phyloP scores from a whole-genome alignment of 2,797 vertebrate genomes.

The Pteropus rufus region DNA sequence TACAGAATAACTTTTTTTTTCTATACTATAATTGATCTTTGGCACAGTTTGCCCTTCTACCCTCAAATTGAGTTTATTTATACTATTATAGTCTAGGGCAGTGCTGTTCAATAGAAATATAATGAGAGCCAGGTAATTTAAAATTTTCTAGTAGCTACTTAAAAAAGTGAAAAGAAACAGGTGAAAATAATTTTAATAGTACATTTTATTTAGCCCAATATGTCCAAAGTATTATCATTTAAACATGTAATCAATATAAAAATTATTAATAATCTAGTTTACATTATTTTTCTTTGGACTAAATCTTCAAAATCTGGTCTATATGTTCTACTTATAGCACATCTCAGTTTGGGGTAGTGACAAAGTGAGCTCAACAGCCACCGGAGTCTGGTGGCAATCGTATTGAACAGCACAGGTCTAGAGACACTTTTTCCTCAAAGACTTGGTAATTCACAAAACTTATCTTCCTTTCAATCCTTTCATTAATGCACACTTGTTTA shows the following conservation, averaged over 20 bases:
- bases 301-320: background rate
- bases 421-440: background rate
- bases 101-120: background rate
- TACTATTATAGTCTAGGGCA: background rate
- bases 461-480: background rate
- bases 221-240: constrained; percentile 1
- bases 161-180: background rate
- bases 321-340: background rate
- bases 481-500: background rate
- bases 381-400: rapidly evolving
- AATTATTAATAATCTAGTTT: constrained; percentile 3
- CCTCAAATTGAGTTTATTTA: background rate
- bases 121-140: background rate
- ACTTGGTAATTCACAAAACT: background rate
- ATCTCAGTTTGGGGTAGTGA: background rate
- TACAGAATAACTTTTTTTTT: background rate
- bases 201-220: background rate
- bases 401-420: background rate
- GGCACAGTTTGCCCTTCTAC: background rate
- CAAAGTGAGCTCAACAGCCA: background rate
- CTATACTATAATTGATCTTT: background rate
- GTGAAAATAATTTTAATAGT: constrained; percentile 31
- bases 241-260: constrained; percentile 14
- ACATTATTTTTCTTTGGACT: background rate
- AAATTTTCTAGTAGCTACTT: constrained; percentile 28